Conservation (phyloP, 2,113 vertebrate genomes). For the Phylloscopus trochiloides region DNA sequence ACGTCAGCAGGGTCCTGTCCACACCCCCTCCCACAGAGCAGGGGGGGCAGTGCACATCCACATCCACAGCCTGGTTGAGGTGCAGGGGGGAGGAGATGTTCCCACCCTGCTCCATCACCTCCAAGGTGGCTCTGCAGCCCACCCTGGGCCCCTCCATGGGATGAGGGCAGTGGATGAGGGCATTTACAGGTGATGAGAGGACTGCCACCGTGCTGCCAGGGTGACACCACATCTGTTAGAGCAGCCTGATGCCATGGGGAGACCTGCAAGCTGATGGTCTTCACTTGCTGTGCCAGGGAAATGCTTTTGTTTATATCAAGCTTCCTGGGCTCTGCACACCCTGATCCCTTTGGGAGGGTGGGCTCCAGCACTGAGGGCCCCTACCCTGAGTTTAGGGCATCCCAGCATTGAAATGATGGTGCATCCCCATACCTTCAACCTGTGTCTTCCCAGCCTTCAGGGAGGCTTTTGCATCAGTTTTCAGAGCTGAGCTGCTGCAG, state of each 20-base stretch:
- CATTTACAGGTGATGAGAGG: not conserved
- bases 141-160: not conserved
- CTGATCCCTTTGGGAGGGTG: not conserved
- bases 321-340: not conserved
- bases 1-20: slow-evolving; percentile 14
- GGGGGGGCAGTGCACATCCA: not conserved
- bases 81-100: not conserved
- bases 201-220: not conserved
- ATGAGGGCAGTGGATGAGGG: not conserved
- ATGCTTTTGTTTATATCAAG: not conserved
- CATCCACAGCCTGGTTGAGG: not conserved
- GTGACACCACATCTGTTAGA: not conserved
- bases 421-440: not conserved
- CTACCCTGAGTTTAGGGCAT: not conserved
- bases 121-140: not conserved
- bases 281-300: not conserved
- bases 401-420: rapidly evolving
- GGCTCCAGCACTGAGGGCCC: not conserved
- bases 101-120: not conserved
- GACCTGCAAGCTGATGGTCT: rapidly evolving
- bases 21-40: not conserved
- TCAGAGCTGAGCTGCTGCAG: not conserved
- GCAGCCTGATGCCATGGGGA: not conserved
- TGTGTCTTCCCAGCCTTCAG: not conserved
- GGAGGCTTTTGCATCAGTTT: not conserved